phyloP scores from a whole-genome alignment of 1,140 invertebrate species.

The Cephus cinctus region DNA sequence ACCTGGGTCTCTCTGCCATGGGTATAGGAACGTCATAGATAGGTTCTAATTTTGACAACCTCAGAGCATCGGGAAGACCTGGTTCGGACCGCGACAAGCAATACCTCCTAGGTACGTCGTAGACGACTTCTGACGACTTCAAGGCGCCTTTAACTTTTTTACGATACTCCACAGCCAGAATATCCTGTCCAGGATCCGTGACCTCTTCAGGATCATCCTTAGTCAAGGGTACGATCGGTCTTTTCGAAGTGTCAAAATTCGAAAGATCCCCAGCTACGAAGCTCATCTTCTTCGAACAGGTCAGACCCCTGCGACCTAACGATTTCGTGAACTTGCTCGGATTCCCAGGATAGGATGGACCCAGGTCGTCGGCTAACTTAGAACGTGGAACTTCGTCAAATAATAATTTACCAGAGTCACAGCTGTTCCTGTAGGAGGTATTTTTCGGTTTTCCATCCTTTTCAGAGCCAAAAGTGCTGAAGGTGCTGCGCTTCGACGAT shows the following conservation, averaged over 20 bases:
- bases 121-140: slow-evolving; percentile 1
- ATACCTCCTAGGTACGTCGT: slow-evolving; percentile 25
- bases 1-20: slow-evolving; percentile 14
- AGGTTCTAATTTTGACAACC: neutral
- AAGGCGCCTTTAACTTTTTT: neutral
- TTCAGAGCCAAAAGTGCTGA: no score
- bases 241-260: no score
- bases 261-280: slow-evolving; percentile 7
- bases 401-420: slow-evolving; percentile 10
- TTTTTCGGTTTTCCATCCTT: neutral
- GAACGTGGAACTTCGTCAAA: slow-evolving; percentile 29
- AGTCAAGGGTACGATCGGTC: neutral
- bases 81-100: slow-evolving; percentile 22
- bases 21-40: slow-evolving; percentile 23
- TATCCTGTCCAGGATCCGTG: neutral
- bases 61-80: neutral
- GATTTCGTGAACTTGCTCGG: neutral
- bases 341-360: slow-evolving; percentile 6
- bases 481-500: no score
- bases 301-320: slow-evolving; percentile 2
- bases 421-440: slow-evolving; percentile 3
- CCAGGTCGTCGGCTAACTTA: slow-evolving; percentile 19
- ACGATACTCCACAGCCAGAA: neutral
- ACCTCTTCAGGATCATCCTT: neutral
- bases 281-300: slow-evolving; percentile 15